These are phyloP conservation scores for Syngnathoides biaculeatus DNA, from an alignment of 2,113 vertebrate genomes.

Conservation along the genomic window DNA sequence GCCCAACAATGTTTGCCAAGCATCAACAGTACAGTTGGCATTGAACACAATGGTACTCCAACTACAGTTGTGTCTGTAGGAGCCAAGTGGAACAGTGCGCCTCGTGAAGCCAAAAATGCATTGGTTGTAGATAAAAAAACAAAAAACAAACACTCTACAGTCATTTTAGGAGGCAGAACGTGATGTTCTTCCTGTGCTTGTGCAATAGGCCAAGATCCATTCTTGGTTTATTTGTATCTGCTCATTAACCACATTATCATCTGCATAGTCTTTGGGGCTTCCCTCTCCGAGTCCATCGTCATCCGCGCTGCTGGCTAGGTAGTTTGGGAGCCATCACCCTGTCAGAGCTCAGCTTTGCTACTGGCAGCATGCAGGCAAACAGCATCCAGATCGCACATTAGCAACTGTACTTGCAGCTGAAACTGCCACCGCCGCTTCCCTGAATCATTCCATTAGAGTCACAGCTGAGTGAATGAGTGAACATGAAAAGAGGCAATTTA, in stretches of 20 bases:
- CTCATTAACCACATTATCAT: conserved; percentile 42
- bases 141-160: not conserved
- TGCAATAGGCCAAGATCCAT: conserved; percentile 17
- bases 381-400: conserved; percentile 31
- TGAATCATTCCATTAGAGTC: conserved; percentile 27
- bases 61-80: conserved; percentile 17
- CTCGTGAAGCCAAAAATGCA: conserved; percentile 4
- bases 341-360: conserved; percentile 19
- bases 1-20: conserved; percentile 39
- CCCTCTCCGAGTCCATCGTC: conserved; percentile 17
- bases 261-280: conserved; percentile 26
- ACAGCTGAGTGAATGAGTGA: conserved; percentile 13
- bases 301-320: conserved; percentile 20
- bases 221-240: conserved; percentile 13
- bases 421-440: conserved; percentile 27
- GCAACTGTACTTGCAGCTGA: conserved; percentile 22
- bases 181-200: conserved; percentile 3
- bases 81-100: conserved; percentile 12
- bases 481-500: not conserved
- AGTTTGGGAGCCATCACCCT: conserved; percentile 16
- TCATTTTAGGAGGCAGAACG: conserved; percentile 2
- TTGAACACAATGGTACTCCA: conserved; percentile 38
- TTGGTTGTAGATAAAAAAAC: conserved; percentile 9
- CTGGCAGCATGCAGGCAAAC: not conserved
- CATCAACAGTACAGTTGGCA: conserved; percentile 56